Conservation (phyloP, 2,888 invertebrate genomes). For the Automeris io region DNA sequence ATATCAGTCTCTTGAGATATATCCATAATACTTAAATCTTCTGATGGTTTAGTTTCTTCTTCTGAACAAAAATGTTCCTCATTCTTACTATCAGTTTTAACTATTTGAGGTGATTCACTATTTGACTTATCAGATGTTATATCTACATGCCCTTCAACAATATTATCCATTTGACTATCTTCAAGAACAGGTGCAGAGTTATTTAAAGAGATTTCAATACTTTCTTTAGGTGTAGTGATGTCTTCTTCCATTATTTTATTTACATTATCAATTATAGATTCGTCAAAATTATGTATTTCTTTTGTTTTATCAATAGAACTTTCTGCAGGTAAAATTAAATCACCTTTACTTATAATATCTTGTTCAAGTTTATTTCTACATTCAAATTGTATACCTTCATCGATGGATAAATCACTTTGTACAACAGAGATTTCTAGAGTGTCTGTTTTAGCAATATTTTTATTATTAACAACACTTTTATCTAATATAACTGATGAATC, state of each 20-base stretch:
- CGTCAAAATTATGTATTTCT: background rate
- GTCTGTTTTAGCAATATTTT: background rate
- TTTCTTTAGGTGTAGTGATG: background rate
- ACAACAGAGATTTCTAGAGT: background rate
- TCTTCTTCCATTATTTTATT: background rate
- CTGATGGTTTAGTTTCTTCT: background rate
- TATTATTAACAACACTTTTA: no score
- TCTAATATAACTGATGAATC: no score
- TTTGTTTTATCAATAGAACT: background rate
- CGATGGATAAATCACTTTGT: background rate
- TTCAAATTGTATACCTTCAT: background rate
- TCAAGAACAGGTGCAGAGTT: background rate
- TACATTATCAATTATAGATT: background rate
- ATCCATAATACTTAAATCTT: background rate
- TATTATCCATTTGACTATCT: background rate
- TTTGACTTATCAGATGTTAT: background rate
- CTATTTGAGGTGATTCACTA: background rate
- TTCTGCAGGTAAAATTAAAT: slow-evolving; percentile 12
- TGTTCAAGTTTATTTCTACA: background rate
- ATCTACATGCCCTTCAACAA: background rate
- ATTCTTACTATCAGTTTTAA: background rate
- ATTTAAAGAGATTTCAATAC: no score
- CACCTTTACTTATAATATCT: background rate
- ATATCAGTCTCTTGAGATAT: background rate
- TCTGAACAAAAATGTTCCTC: background rate